Evolutionary conservation across 2,113 vertebrate species (phyloP).

Genomic region (Tyto alba): DNA sequence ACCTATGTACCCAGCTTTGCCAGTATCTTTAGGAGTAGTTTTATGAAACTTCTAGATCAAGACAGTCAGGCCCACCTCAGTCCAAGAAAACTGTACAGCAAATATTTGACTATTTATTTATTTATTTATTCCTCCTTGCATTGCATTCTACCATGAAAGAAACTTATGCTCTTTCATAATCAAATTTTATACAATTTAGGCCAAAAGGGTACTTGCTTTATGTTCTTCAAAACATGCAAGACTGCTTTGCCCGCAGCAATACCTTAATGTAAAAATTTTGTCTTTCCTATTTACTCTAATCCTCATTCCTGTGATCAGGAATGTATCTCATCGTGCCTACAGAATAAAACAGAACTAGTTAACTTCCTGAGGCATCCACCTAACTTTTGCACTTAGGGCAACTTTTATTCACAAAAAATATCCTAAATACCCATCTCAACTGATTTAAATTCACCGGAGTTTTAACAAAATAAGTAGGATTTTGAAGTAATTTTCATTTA

Average conservation of each 20-base stretch:
- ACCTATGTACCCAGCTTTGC: not conserved
- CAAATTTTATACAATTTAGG: not conserved
- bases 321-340: not conserved
- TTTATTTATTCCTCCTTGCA: not conserved
- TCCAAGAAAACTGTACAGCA: not conserved
- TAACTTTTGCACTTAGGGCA: not conserved
- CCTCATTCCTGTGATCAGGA: not conserved
- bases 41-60: not conserved
- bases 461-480: slow-evolving; percentile 60
- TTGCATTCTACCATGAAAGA: not conserved
- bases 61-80: not conserved
- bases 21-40: not conserved
- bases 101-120: not conserved
- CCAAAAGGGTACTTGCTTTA: not conserved
- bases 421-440: slow-evolving; percentile 16
- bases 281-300: not conserved
- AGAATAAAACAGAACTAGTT: not conserved
- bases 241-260: not conserved
- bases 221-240: not conserved
- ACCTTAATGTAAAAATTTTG: not conserved
- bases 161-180: not conserved
- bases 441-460: slow-evolving; percentile 66
- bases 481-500: slow-evolving; percentile 71
- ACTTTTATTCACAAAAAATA: not conserved
- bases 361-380: not conserved